phyloP scores from a whole-genome alignment of 2,113 vertebrate species.

The Centrocercus urophasianus region DNA sequence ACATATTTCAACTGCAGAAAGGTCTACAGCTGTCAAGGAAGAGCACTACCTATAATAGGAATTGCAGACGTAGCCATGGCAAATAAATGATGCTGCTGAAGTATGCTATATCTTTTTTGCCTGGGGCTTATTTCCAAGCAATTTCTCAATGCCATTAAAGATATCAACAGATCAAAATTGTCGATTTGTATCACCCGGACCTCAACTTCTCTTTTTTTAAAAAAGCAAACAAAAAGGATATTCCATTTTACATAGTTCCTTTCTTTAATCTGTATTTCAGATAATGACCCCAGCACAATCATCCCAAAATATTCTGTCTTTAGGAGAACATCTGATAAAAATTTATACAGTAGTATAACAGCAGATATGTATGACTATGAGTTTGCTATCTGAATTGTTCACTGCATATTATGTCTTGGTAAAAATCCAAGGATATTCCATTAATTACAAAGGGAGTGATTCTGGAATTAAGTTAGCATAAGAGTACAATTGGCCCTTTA shows the following conservation, averaged over 20 bases:
- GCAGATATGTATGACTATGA: background rate
- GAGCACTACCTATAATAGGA: background rate
- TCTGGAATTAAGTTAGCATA: slow-evolving; percentile 20
- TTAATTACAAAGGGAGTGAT: slow-evolving; percentile 28
- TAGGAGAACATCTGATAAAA: background rate
- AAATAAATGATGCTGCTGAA: background rate
- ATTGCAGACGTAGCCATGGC: background rate
- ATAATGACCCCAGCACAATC: background rate
- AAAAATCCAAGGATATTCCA: background rate
- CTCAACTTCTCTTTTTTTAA: background rate
- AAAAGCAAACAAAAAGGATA: background rate
- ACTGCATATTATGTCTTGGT: slow-evolving; percentile 2
- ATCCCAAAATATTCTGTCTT: background rate
- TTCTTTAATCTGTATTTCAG: background rate
- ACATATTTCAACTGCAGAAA: slow-evolving; percentile 6
- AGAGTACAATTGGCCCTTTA: background rate
- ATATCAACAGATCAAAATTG: background rate
- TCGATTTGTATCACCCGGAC: background rate
- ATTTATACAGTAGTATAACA: background rate
- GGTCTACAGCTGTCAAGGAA: background rate
- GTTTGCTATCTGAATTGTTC: background rate
- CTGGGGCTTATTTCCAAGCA: background rate
- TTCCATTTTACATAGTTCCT: background rate
- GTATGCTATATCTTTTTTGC: rapidly evolving
- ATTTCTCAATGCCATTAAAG: background rate